Conservation (phyloP, 2,888 invertebrate genomes). For the Mimas tiliae region DNA sequence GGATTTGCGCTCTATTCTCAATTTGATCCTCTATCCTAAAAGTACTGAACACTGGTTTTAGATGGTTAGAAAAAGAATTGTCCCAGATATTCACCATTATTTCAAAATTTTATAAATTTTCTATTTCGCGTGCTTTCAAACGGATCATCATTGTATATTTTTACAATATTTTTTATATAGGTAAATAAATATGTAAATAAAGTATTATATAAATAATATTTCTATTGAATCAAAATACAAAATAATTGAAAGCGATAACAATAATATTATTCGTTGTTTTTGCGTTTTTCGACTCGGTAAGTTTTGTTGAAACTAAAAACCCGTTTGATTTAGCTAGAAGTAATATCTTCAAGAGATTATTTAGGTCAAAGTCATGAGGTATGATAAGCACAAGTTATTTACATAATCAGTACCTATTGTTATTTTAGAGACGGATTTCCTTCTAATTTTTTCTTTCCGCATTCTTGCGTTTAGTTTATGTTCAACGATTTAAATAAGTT, state of each 20-base stretch:
- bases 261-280: background rate
- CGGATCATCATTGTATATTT: background rate
- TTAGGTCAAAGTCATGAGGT: slow-evolving; percentile 12
- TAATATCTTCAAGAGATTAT: slow-evolving; percentile 11
- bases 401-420: slow-evolving; percentile 16
- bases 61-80: too few relatives aligned
- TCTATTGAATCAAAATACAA: background rate
- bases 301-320: background rate
- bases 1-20: too few relatives aligned
- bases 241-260: background rate
- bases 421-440: slow-evolving; percentile 7
- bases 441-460: slow-evolving; percentile 18
- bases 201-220: too few relatives aligned
- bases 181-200: too few relatives aligned
- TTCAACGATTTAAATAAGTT: background rate
- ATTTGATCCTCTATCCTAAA: too few relatives aligned
- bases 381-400: slow-evolving; percentile 9
- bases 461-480: slow-evolving; percentile 32
- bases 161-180: too few relatives aligned
- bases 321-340: background rate
- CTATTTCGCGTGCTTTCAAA: background rate
- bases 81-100: too few relatives aligned
- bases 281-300: too few relatives aligned
- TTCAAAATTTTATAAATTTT: background rate
- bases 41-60: background rate